phyloP scores from a whole-genome alignment of 2,888 invertebrate genomes.

The Amiota mariae region DNA sequence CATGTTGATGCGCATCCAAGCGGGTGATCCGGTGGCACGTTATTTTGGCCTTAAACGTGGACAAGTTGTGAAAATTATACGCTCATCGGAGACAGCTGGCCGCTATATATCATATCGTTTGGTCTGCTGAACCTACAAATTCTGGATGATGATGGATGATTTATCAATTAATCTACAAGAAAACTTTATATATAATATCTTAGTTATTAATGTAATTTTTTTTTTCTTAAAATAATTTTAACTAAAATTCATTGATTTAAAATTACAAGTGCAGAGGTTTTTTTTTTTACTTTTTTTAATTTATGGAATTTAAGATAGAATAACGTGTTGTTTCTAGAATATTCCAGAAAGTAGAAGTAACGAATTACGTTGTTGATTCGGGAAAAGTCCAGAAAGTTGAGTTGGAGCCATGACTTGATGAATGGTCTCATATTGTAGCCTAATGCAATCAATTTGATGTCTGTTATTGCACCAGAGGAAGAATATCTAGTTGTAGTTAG shows the following conservation, averaged over 20 bases:
- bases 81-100: constrained; percentile 98
- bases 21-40: constrained; percentile 97
- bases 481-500: no score
- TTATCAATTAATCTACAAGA: not conserved
- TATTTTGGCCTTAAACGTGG: constrained; percentile 99
- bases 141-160: not conserved
- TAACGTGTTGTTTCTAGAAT: no score
- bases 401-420: no score
- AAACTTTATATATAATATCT: not conserved
- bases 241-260: not conserved
- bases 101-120: constrained; percentile 98
- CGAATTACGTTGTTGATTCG: no score
- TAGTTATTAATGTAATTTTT: not conserved
- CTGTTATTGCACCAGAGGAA: no score
- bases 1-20: constrained; percentile 99
- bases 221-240: not conserved
- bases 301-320: no score
- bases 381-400: no score
- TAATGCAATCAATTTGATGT: no score
- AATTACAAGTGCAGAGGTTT: no score
- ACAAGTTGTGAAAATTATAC: constrained; percentile 98
- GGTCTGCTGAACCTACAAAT: constrained; percentile 80
- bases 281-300: no score
- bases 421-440: no score
- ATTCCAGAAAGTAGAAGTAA: no score